Conservation (phyloP, 2,113 vertebrate species). For the Procavia capensis region DNA sequence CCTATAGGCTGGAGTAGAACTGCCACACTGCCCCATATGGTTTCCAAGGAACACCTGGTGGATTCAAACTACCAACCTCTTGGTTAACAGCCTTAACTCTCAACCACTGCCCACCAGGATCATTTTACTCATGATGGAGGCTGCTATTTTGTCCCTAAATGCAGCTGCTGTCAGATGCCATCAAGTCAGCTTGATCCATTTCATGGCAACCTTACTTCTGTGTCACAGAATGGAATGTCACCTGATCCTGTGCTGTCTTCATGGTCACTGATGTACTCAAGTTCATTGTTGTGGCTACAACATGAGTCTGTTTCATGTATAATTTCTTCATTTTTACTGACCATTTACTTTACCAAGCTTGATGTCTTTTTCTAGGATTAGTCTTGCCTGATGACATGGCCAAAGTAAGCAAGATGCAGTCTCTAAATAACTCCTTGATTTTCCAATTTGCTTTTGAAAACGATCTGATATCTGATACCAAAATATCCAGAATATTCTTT, state of each 20-base stretch:
- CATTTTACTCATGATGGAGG: no score
- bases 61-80: no score
- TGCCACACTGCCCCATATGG: no score
- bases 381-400: neutral
- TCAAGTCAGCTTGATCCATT: neutral
- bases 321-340: neutral
- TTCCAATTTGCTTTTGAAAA: constrained; percentile 13
- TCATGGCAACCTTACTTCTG: neutral
- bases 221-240: no score
- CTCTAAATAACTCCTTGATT: neutral
- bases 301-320: neutral
- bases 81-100: no score
- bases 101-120: no score
- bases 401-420: neutral
- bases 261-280: neutral
- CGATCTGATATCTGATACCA: neutral
- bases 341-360: neutral
- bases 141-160: no score
- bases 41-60: no score
- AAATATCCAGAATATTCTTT: neutral
- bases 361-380: neutral
- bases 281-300: neutral
- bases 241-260: neutral
- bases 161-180: no score
- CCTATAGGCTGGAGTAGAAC: no score